phyloP scores from a whole-genome alignment of 2,113 vertebrate genomes.

The Meleagris gallopavo region DNA sequence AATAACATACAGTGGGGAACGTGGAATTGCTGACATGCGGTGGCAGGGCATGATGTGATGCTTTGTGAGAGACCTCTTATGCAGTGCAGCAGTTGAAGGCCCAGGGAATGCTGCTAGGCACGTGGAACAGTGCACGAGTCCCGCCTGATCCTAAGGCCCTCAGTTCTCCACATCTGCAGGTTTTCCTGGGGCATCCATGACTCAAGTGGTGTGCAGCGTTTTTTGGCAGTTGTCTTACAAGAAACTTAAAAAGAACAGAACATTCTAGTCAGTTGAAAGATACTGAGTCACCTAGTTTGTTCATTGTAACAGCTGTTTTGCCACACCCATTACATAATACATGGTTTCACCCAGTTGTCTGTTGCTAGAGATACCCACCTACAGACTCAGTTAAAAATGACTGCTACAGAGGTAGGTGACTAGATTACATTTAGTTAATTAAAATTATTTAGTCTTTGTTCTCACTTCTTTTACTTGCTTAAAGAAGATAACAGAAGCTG shows the following conservation, averaged over 20 bases:
- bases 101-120: background rate
- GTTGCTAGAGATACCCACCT: background rate
- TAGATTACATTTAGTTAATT: background rate
- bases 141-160: background rate
- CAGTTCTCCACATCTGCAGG: rapidly evolving
- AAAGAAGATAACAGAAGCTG: background rate
- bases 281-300: background rate
- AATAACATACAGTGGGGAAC: rapidly evolving
- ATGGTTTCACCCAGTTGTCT: background rate
- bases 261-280: rapidly evolving
- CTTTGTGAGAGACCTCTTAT: background rate
- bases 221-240: background rate
- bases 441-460: background rate
- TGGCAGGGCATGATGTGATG: background rate
- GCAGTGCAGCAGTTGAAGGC: background rate
- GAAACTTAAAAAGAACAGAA: background rate
- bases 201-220: rapidly evolving
- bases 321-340: background rate
- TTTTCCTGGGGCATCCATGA: background rate
- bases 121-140: background rate
- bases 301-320: background rate
- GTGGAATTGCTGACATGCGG: background rate
- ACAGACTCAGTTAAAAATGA: background rate
- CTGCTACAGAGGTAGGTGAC: rapidly evolving
- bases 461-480: background rate